Evolutionary conservation across 2,113 vertebrate genomes (phyloP), one percentile per base, ranked within the genome.

Genomic region (Crotalus viridis): DNA sequence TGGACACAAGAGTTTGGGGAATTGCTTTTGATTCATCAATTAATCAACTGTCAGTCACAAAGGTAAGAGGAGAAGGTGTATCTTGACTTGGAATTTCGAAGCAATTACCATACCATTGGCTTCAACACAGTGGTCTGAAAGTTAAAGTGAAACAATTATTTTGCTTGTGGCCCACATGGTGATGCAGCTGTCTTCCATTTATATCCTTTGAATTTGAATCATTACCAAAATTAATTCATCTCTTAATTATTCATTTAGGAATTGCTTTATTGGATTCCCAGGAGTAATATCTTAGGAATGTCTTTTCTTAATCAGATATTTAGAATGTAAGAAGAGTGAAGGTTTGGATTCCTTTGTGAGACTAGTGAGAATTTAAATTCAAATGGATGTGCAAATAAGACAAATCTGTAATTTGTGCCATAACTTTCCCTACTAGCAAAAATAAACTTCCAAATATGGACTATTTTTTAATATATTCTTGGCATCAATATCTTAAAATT

Each of bases 111-210:
- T 94, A 94, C 0, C 1, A 88, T 93, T 95, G 94, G 69, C 91
- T 97, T 96, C 95, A 97, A 97, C 96, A 95, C 95, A 93, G 95
- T 96, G 92, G 95, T 95, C 95, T 90, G 92, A 92, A 97, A 96
- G 92, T 92, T 96, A 97, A 97, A 94, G 93, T 95, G 96, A 97
- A 97, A 95, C 94, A 90, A 96, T 97, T 97, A 97, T 97, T 97
- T 97, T 96, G 88, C 95, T 97, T 95, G 93, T 96, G 97, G 94
- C 97, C 96, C 96, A 97, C 96, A 93, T 96, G 96, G 94, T 97
- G 97, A 97, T 92, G 95, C 95, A 97, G 96, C 91, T 95, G 90
- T 88, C 61, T 94, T 96, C 94, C 95, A 94, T 96, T 97, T 97
- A 93, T 95, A 96, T 96, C 96, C 95, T 90, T 89, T 95, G 96